Base-by-base conservation (phyloP, 2,797 vertebrate genomes). In the Apogon hyalosoma region DNA sequence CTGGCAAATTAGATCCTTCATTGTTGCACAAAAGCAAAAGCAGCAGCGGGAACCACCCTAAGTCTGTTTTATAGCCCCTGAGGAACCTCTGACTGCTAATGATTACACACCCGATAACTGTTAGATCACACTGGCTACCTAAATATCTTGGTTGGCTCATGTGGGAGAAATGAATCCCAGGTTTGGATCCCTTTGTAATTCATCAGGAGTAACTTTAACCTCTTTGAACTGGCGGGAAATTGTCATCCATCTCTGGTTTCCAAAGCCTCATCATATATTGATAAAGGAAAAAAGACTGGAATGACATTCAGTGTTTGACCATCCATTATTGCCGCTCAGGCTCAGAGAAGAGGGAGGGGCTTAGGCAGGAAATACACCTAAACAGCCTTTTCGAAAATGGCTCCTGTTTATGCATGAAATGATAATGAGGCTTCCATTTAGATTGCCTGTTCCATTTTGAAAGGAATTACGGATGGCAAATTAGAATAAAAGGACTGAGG, bases 381-480 rank as follows among this genome's bases (percentile, higher is more conserved):
- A 83, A 80, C 38, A 77, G 69, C 62, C 57, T 85, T 84, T 84
- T 69, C 38, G 55, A 46, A 65, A 70, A 73, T 62, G 58, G 69
- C 77, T 87, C 77, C 67, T 90, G 86, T 82, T 90, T 89, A 90
- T 90, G 88, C 71, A 92, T 90, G 85, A 87, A 78, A 92, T 93
- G 90, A 79, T 85, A 89, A 92, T 91, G 49, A 74, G 62, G 61
- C 39, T 54, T 76, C 79, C 80, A 84, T 78, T 85, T 79, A 84
- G 77, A 77, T 56, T 56, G 73, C 55, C 63, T 79, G 77, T 46
- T 84, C 56, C 77, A 80, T 75, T 84, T 79, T 86, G 75, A 89
- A 86, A 85, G 84, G 87, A 88, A 79, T 49, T 76, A 51, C 52
- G 80, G 68, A 82, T 79, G 86, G 64, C 69, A 67, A 86, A 90